Evolutionary conservation across 2,888 invertebrate genomes (phyloP).

Genomic region (Platerodrilus igneus): DNA sequence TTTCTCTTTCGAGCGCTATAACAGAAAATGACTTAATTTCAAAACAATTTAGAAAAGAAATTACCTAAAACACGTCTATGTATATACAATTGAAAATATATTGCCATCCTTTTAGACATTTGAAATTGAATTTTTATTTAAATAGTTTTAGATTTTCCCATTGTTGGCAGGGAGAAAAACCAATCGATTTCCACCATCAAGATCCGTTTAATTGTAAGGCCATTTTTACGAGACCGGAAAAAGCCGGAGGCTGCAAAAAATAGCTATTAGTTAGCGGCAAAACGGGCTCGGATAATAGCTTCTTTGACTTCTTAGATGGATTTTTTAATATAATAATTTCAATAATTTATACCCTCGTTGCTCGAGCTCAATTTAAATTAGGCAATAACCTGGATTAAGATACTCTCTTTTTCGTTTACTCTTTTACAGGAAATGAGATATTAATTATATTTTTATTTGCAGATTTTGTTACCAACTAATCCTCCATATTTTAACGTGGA

Average conservation of each 20-base stretch:
- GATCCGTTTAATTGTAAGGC: constrained; percentile 20
- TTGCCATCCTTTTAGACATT: too few relatives aligned
- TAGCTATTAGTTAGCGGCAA: constrained; percentile 46
- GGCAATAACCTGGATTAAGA: constrained; percentile 48
- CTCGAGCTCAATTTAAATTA: constrained; percentile 47
- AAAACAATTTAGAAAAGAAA: constrained; percentile 33
- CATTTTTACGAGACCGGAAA: constrained; percentile 37
- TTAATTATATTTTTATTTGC: constrained; percentile 40
- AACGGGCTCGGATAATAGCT: constrained; percentile 51
- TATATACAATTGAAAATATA: too few relatives aligned
- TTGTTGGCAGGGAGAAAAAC: too few relatives aligned
- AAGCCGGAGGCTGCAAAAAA: constrained; percentile 43
- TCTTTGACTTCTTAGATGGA: constrained; percentile 68
- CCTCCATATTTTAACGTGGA: constrained; percentile 68
- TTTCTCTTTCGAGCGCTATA: constrained; percentile 16
- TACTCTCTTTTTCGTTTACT: constrained; percentile 21
- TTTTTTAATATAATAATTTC: constrained; percentile 72
- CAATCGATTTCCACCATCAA: constrained; percentile 19
- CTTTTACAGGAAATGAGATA: constrained; percentile 15
- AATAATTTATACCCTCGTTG: constrained; percentile 49
- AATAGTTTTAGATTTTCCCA: too few relatives aligned
- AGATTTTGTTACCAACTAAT: constrained; percentile 66
- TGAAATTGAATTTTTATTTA: too few relatives aligned
- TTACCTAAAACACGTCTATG: constrained; percentile 29
- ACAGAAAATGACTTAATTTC: constrained; percentile 27